phyloP scores from a whole-genome alignment of 92 coral and sea anemone species.

The Diadumene lineata region DNA sequence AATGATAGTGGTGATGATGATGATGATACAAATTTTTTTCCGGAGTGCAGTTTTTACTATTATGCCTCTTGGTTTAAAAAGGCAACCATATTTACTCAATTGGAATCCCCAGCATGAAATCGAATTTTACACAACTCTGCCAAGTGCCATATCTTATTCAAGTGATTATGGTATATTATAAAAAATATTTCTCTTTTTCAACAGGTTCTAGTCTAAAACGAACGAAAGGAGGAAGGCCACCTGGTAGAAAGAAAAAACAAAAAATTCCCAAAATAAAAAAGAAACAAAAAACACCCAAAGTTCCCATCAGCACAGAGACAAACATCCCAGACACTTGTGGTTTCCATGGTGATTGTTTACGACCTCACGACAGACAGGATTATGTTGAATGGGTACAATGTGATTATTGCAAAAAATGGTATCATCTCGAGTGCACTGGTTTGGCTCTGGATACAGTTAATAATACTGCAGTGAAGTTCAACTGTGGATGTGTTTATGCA shows the following conservation, averaged over 20 bases:
- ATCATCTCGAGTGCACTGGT: slow-evolving; percentile 84
- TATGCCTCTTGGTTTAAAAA: no score
- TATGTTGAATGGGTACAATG: slow-evolving; percentile 90
- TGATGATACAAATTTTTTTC: not conserved
- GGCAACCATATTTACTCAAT: no score
- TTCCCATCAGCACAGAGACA: slow-evolving; percentile 14
- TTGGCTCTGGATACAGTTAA: slow-evolving; percentile 65
- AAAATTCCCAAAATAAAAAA: slow-evolving; percentile 5
- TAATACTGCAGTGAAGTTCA: slow-evolving; percentile 61
- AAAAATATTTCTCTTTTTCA: no score
- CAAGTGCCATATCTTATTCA: no score
- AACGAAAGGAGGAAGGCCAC: not conserved
- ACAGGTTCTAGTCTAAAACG: slow-evolving; percentile 11
- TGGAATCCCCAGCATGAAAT: no score
- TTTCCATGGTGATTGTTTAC: slow-evolving; percentile 58
- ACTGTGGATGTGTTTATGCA: slow-evolving; percentile 71
- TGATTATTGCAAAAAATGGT: slow-evolving; percentile 88
- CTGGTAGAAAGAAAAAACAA: slow-evolving; percentile 16
- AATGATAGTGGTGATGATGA: not conserved
- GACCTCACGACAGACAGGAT: slow-evolving; percentile 64
- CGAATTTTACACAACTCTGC: no score
- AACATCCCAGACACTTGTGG: slow-evolving; percentile 55
- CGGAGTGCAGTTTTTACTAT: no score
- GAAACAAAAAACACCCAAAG: slow-evolving; percentile 14
- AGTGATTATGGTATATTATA: no score